These are phyloP conservation scores for Amazona vittata DNA, from an alignment of 2,113 vertebrate genomes.

Conservation along the genomic window DNA sequence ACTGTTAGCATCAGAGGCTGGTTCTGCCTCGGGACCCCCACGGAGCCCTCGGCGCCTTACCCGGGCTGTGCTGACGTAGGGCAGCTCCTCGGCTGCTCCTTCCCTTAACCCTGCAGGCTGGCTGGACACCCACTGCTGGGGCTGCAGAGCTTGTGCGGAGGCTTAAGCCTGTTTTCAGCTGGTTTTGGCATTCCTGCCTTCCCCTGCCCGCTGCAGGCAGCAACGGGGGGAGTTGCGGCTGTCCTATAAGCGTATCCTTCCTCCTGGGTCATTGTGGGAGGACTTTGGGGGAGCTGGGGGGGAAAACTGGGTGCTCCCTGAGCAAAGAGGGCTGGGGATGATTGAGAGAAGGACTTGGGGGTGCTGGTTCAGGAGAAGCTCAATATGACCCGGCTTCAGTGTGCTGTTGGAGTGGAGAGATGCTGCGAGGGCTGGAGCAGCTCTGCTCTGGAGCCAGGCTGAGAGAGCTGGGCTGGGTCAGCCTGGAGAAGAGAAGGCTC, in stretches of 20 bases:
- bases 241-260: background rate
- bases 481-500: background rate
- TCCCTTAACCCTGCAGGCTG: background rate
- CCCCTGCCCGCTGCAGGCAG: background rate
- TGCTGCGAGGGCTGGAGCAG: too few relatives aligned
- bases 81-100: background rate
- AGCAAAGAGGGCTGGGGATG: too few relatives aligned
- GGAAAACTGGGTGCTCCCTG: background rate
- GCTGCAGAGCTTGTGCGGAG: background rate
- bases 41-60: accelerated
- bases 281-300: background rate
- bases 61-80: accelerated
- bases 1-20: background rate
- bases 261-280: accelerated
- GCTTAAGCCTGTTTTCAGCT: background rate
- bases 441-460: too few relatives aligned
- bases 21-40: background rate
- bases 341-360: background rate
- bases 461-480: too few relatives aligned
- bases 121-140: accelerated
- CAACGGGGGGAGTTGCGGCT: accelerated
- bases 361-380: too few relatives aligned
- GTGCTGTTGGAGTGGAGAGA: too few relatives aligned
- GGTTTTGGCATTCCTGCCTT: background rate
- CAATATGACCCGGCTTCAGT: too few relatives aligned